Evolutionary conservation across 2,888 invertebrate species (phyloP), one percentile per base, ranked within the genome.

Genomic region (Buathra laborator): DNA sequence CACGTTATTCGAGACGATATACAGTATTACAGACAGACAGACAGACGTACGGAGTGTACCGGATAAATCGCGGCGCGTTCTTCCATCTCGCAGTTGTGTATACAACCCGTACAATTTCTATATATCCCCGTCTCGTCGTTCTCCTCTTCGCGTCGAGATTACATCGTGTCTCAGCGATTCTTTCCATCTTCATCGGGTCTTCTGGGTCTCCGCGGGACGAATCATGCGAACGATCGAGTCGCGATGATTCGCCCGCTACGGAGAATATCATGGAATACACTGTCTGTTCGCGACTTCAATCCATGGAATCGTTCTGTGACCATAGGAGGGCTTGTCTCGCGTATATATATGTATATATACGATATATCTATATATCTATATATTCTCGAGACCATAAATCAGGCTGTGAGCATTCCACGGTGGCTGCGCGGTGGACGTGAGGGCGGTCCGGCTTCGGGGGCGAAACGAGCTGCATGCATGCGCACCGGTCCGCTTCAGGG

Each of bases 301-400:
- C 67, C 56, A 68, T 46, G 76, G 67, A 51, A 75, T 76, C 29
- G 68, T 59, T 51, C 76, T 53, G 24, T 4, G 77, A 67, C 44
- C 56, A 67, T 67, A 68, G 77, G 44, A 43, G 32, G 77, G 16
- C 14, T 77, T 67, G 29, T 67, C n/a, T 7, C 16, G 37, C 37
- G 37, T 10, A 10, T 56, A 67, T 24, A 59, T 59, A 16, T 46
- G 44, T 44, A 10, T 68, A 44, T 46, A 19, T 53, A 67, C 19
- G 48, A 29, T 67, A n/a, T 9, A 56, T 16, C n/a, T 29, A 76
- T 53, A 67, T 53, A 43, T 37, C 10, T 48, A 68, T n/a, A 48
- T n/a, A 37, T 67, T n/a, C 19, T 1, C 81, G 64, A 82, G 84
- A 79, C 81, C 89, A 89, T 91, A 90, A 91, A 91, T 91, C 90